Conservation (phyloP, 2,797 vertebrate species). For the Glyptemys insculpta region DNA sequence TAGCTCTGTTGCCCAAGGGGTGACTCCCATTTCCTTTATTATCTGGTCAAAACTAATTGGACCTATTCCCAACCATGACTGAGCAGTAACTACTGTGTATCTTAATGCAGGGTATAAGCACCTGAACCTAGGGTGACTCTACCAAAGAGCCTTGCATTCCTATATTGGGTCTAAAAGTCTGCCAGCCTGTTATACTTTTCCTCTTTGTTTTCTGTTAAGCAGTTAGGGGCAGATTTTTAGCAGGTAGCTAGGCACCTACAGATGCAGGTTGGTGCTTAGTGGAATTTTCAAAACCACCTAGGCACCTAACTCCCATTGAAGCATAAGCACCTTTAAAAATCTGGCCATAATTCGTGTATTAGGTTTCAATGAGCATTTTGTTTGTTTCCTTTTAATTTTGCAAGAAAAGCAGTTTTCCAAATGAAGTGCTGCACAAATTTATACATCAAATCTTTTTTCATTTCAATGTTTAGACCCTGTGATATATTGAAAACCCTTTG, state of each 20-base stretch:
- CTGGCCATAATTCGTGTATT: not conserved
- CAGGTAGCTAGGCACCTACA: not conserved
- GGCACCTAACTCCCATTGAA: not conserved
- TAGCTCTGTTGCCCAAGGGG: too few relatives aligned
- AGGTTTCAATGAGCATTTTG: not conserved
- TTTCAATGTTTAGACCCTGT: not conserved
- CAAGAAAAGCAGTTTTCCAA: not conserved
- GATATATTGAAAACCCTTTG: not conserved
- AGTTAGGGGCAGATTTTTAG: not conserved
- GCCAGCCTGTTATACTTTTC: not conserved
- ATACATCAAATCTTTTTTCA: not conserved
- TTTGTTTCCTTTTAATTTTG: not conserved
- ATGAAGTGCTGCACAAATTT: not conserved
- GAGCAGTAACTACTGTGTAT: too few relatives aligned
- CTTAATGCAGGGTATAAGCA: too few relatives aligned
- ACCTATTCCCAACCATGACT: too few relatives aligned
- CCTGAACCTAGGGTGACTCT: too few relatives aligned
- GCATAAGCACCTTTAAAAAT: not conserved
- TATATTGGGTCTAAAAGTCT: too few relatives aligned
- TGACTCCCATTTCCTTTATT: too few relatives aligned
- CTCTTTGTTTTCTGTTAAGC: not conserved
- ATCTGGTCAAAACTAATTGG: too few relatives aligned
- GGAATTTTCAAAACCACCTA: not conserved
- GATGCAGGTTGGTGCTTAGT: not conserved
- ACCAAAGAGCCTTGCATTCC: too few relatives aligned